Percentiles rank a stretch among this genome's conserved stretches.
Conservation (phyloP, 1,140 invertebrate genomes). For the Steinernema khuongi region DNA sequence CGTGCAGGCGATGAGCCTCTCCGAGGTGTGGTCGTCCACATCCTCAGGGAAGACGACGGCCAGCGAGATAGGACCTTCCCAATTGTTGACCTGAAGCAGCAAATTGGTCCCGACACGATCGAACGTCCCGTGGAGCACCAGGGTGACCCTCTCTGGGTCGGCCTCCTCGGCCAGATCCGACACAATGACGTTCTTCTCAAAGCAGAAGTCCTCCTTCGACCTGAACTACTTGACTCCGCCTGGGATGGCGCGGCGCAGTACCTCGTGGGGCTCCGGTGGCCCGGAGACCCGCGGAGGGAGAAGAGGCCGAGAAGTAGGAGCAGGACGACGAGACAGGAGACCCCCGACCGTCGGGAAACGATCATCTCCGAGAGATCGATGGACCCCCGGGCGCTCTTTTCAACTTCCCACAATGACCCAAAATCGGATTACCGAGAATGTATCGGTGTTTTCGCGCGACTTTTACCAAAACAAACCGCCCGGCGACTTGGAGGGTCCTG, state of each 20-base stretch:
- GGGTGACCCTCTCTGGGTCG: not conserved
- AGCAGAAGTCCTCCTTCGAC: not conserved
- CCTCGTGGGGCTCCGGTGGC: not conserved
- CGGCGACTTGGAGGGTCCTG: no score
- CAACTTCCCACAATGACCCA: no score
- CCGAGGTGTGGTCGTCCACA: not conserved
- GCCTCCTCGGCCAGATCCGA: not conserved
- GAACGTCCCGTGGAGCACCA: not conserved
- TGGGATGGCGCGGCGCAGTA: not conserved
- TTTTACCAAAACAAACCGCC: no score
- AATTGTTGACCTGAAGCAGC: not conserved
- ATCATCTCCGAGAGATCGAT: no score
- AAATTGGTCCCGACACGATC: not conserved
- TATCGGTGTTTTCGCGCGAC: no score
- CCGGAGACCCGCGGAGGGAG: not conserved
- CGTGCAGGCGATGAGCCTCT: not conserved
- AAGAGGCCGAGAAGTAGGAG: no score
- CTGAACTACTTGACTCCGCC: not conserved
- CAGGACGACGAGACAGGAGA: not conserved
- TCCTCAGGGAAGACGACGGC: not conserved
- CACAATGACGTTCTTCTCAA: not conserved
- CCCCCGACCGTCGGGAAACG: no score
- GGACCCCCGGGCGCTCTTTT: no score
- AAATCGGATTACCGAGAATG: no score
- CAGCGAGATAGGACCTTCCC: slow-evolving; percentile 3